Base-by-base conservation (phyloP, 2,888 invertebrate species). In the Ectemnius continuus region DNA sequence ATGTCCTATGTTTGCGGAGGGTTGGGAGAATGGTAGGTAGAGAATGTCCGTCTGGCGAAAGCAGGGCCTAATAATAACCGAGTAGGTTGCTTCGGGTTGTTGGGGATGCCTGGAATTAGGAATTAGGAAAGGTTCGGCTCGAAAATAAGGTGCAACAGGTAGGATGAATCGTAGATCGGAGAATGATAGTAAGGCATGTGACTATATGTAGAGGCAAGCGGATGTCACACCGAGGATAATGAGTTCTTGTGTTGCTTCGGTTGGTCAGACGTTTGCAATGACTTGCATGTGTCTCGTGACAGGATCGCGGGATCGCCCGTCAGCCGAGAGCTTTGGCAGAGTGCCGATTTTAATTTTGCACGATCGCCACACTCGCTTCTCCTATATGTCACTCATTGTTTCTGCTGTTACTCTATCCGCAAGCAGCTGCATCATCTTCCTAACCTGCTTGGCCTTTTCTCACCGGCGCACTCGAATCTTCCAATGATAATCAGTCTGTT, bases 331-430 rank as follows among this genome's bases (percentile, higher is more conserved):
- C 73, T 72, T 79, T 84, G 83, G 83, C 83, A 67, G 58, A 18
- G 13, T 56, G 82, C 79, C 80, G 65, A 64, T 67, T 76, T 79
- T 69, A 68, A 74, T 74, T 82, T 84, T 83, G 73, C 81, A 80
- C 75, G 80, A 84, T 84, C 76, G 26, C 4, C 76, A 58, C 56
- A 56, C 52, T 63, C 52, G 4, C 52, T 52, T 4, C 52, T 14
- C 16, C n/a, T 68, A 70, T 67, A 67, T 64, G 47, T 60, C 48
- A 16, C 28, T 63, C 48, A 69, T 77, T 76, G 61, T 77, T 72
- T 62, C 69, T 57, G 52, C n/a, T 61, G 14, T 2, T 59, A 23
- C 61, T 18, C 58, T 64, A 70, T 69, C 61, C 70, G 67, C 70
- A 57, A 67, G 18, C 52, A 52, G 52, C 52, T 52, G 52, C 16